Percentiles rank a stretch among this genome's conserved stretches.
Evolutionary conservation across 2,888 invertebrate species (phyloP).

Genomic region (Chrysolina oricalcia): DNA sequence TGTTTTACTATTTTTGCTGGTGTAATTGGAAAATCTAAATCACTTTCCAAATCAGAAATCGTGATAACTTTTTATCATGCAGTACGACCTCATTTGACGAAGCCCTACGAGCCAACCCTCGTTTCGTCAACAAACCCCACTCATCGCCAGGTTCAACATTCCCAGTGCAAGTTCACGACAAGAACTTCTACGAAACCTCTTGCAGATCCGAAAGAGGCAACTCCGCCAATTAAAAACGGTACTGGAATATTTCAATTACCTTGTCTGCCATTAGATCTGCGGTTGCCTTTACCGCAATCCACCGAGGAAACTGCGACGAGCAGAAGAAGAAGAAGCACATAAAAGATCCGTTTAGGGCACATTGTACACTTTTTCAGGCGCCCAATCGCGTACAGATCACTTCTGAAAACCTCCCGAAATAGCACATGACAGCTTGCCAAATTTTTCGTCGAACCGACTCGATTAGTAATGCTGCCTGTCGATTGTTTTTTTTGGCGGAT

Average conservation of each 20-base stretch:
- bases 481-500: constrained; percentile 22
- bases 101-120: too few relatives aligned
- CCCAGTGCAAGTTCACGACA: neutral
- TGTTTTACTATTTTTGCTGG: too few relatives aligned
- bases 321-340: constrained; percentile 49
- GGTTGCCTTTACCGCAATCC: constrained; percentile 57
- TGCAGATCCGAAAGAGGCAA: neutral
- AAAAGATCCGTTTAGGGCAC: constrained; percentile 45
- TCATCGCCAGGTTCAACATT: neutral
- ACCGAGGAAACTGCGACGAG: constrained; percentile 39
- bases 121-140: too few relatives aligned
- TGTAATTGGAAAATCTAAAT: too few relatives aligned
- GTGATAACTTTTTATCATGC: too few relatives aligned
- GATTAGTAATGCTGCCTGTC: neutral
- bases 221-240: constrained; percentile 15
- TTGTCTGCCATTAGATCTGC: constrained; percentile 60
- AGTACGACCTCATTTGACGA: too few relatives aligned
- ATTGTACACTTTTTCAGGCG: constrained; percentile 45
- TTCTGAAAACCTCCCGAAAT: constrained; percentile 17
- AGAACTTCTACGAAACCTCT: neutral
- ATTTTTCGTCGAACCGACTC: constrained; percentile 28
- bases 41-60: too few relatives aligned
- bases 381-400: constrained; percentile 27
- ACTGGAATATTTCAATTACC: constrained; percentile 51
- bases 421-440: constrained; percentile 22